Conservation (phyloP, 1,140 invertebrate genomes). For the Caenorhabditis tropicalis region DNA sequence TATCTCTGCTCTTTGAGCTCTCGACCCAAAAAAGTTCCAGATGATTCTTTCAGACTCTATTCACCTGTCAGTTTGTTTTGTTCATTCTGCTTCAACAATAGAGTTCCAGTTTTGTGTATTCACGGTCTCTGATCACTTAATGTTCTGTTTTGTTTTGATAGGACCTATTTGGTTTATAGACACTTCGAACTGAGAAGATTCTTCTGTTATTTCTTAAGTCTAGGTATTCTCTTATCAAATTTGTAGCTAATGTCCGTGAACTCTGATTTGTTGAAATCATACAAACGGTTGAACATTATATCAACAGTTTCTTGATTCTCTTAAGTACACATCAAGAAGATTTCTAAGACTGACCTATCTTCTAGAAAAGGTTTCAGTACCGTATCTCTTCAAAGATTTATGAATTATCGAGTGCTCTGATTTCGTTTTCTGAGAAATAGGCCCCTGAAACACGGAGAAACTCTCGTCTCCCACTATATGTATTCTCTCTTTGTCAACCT, state of each 20-base stretch:
- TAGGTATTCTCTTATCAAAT: not conserved
- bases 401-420: no score
- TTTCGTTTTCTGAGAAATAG: no score
- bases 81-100: not conserved
- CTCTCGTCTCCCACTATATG: no score
- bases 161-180: not conserved
- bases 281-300: no score
- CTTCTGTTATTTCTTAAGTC: not conserved
- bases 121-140: not conserved
- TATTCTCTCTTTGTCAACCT: not conserved
- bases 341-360: not conserved
- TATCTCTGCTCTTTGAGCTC: no score
- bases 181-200: not conserved
- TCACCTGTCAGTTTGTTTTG: not conserved
- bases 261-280: not conserved
- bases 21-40: no score
- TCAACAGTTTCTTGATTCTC: no score
- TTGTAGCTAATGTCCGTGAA: not conserved
- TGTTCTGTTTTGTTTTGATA: not conserved
- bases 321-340: no score
- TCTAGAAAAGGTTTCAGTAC: no score
- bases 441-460: no score
- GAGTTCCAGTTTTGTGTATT: conserved; percentile 27
- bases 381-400: no score
- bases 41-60: not conserved